Evolutionary conservation across 2,888 invertebrate genomes (phyloP).

Genomic region (Plagiodera versicolora): DNA sequence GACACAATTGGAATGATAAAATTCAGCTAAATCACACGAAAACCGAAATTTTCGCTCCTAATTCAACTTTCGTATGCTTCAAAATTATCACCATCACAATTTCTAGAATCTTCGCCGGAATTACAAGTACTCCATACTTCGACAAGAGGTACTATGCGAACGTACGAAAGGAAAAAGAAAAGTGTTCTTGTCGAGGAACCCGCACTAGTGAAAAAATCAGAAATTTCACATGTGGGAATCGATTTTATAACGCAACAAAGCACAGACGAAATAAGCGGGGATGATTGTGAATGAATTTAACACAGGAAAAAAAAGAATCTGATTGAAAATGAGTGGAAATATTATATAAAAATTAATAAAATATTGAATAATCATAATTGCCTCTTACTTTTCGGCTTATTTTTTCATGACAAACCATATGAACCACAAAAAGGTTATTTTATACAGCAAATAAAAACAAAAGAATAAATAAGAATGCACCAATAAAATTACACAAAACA

Average conservation of each 20-base stretch:
- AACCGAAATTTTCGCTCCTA: neutral
- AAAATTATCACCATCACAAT: neutral
- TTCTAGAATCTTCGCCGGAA: neutral
- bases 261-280: neutral
- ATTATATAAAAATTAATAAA: too few species aligned
- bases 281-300: neutral
- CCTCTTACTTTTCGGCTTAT: too few species aligned
- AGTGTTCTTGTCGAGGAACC: neutral
- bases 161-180: constrained; percentile 11
- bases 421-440: too few species aligned
- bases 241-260: neutral
- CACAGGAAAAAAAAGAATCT: too few species aligned
- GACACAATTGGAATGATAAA: too few species aligned
- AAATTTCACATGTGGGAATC: neutral
- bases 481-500: too few species aligned
- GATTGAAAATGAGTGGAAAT: too few species aligned
- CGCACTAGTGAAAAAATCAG: neutral
- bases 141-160: neutral
- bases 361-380: too few species aligned
- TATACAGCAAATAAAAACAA: too few species aligned
- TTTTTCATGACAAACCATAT: too few species aligned
- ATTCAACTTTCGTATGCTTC: neutral
- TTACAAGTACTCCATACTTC: neutral
- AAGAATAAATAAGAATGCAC: too few species aligned
- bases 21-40: neutral